Percentiles rank a stretch among this genome's conserved stretches.
Conservation (phyloP, 2,797 vertebrate genomes). For the Acanthiza pusilla region DNA sequence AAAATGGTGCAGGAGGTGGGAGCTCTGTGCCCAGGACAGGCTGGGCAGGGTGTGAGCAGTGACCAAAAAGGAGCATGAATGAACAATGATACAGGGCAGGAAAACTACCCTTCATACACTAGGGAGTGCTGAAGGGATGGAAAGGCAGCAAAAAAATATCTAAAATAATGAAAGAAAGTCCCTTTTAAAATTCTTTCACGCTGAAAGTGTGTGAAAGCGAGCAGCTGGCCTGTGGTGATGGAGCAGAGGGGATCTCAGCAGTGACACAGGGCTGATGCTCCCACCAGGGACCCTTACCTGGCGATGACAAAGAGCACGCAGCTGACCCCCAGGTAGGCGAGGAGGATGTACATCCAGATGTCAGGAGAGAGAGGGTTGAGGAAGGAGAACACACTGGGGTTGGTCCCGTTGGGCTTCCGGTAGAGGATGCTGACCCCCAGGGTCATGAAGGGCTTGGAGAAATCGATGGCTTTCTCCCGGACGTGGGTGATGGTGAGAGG, state of each 20-base stretch:
- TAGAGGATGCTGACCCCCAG: slow-evolving; percentile 97
- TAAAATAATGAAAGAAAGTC: background rate
- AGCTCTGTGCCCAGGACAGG: background rate
- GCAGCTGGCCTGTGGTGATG: background rate
- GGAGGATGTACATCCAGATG: slow-evolving; percentile 98
- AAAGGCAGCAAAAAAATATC: background rate
- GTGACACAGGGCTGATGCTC: background rate
- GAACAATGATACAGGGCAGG: background rate
- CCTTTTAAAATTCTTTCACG: background rate
- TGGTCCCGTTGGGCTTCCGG: slow-evolving; percentile 93
- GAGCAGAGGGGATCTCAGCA: background rate
- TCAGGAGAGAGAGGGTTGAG: slow-evolving; percentile 97
- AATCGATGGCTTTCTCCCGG: slow-evolving; percentile 94
- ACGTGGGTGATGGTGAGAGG: slow-evolving; percentile 96
- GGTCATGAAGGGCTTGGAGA: slow-evolving; percentile 97
- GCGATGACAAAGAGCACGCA: slow-evolving; percentile 99
- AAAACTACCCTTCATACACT: background rate
- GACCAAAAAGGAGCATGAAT: rapidly evolving
- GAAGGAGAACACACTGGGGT: slow-evolving; percentile 96
- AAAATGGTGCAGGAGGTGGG: rapidly evolving
- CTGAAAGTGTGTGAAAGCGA: background rate
- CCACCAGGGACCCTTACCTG: slow-evolving; percentile 78
- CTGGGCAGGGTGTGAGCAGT: background rate
- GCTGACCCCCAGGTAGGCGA: slow-evolving; percentile 97
- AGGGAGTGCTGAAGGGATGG: background rate